These are phyloP conservation scores for Siphonodentalium dalli DNA, from an alignment of 2,888 invertebrate species.

Conservation along the genomic window DNA sequence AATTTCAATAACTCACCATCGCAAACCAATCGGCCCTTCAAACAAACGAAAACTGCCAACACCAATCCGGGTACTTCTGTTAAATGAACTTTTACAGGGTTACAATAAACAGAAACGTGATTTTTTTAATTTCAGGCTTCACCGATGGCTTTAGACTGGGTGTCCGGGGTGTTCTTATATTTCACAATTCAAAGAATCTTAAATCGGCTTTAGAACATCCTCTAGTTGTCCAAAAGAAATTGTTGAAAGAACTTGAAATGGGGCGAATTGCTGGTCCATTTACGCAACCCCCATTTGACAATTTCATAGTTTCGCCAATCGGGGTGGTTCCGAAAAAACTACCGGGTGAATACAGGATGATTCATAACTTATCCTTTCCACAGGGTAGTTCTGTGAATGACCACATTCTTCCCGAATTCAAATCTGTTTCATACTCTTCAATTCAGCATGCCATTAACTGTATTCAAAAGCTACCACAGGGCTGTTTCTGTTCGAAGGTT, in stretches of 20 bases:
- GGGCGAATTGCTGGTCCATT: slow-evolving; percentile 17
- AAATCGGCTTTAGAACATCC: slow-evolving; percentile 13
- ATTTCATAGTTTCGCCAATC: slow-evolving; percentile 13
- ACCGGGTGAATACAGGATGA: slow-evolving; percentile 12
- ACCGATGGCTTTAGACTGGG: too few species aligned
- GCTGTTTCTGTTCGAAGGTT: slow-evolving; percentile 9
- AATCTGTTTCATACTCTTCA: slow-evolving; percentile 11
- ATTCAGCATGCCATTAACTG: slow-evolving; percentile 15
- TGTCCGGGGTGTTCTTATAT: too few species aligned
- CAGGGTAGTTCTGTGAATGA: slow-evolving; percentile 16
- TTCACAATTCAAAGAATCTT: slow-evolving; percentile 12
- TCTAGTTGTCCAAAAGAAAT: slow-evolving; percentile 1
- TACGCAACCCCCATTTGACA: slow-evolving; percentile 3
- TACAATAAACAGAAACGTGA: too few species aligned
- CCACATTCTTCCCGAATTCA: slow-evolving; percentile 7
- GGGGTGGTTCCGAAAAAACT: slow-evolving; percentile 21
- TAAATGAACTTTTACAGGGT: too few species aligned
- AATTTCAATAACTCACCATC: too few species aligned
- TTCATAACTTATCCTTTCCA: slow-evolving; percentile 19
- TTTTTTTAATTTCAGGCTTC: too few species aligned
- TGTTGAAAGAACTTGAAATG: slow-evolving; percentile 1
- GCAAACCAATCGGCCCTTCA: too few species aligned
- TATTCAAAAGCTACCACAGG: slow-evolving; percentile 5
- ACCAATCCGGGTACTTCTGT: too few species aligned
- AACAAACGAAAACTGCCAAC: too few species aligned